These are phyloP conservation scores for Notodonta dromedarius DNA, from an alignment of 2,888 invertebrate species.

Conservation along the genomic window DNA sequence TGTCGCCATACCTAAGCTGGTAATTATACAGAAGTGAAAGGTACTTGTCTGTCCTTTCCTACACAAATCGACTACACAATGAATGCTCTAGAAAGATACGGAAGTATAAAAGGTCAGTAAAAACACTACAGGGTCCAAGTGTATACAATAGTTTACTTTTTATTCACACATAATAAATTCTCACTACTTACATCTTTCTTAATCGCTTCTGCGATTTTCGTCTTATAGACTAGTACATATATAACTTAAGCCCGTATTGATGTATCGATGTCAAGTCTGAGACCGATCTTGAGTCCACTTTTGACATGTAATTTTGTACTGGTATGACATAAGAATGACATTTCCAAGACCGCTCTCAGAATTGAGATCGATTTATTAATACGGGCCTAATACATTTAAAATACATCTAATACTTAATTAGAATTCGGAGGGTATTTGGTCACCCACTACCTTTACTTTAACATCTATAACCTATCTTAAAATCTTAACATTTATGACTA, in stretches of 20 bases:
- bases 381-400: constrained; percentile 43
- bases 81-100: constrained; percentile 56
- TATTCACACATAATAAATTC: constrained; percentile 56
- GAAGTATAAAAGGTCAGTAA: constrained; percentile 80
- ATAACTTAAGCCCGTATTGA: constrained; percentile 1
- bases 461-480: constrained; percentile 22
- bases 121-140: constrained; percentile 75
- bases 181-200: constrained; percentile 74
- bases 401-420: constrained; percentile 50
- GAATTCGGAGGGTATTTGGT: constrained; percentile 71
- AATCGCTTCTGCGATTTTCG: constrained; percentile 50
- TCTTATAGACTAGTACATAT: constrained; percentile 26
- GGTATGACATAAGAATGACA: too few relatives aligned
- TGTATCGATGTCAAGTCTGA: too few relatives aligned
- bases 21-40: constrained; percentile 6
- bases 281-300: too few relatives aligned
- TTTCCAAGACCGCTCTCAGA: too few relatives aligned
- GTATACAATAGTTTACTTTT: constrained; percentile 60
- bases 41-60: constrained; percentile 8
- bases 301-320: too few relatives aligned
- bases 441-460: constrained; percentile 46
- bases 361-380: too few relatives aligned
- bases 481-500: constrained; percentile 48
- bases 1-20: constrained; percentile 10
- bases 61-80: constrained; percentile 39